Evolutionary conservation across 2,888 invertebrate genomes (phyloP), one percentile per base, ranked within the genome.

Genomic region (Drosophila incognita): DNA sequence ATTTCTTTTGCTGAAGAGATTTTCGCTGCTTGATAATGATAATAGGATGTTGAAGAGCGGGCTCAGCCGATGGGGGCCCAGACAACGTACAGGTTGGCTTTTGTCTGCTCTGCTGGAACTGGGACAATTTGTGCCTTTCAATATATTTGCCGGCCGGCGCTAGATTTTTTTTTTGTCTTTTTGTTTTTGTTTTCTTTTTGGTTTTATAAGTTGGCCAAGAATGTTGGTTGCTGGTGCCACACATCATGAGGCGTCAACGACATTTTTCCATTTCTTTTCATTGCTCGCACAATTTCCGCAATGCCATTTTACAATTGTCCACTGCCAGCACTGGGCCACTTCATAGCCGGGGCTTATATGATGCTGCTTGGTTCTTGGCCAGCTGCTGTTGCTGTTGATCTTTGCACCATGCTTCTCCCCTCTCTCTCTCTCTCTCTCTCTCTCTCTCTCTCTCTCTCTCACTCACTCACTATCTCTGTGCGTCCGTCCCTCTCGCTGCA

Each of bases 261-360:
- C 60, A 58, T 76, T 54, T 65, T 79, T 77, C 79, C 52, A 74
- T 69, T 71, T 65, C 79, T 81, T 76, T 84, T 79, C 89, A 87
- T 62, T 72, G 76, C 80, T 75, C 74, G 49, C 75, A 82, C 89
- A 84, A 89, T 89, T 85, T 89, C 89, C 89, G 87, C 82, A 87
- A 79, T 74, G 84, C 80, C 85, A 87, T 89, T 84, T 77, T 71
- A 75, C 89, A 86, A 85, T 80, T 86, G 83, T 82, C 75, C 86
- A 70, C 61, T 67, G 67, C 51, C 46, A 46, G 46, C 65, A 57
- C 57, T 59, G 58, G 54, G 59, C 64, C 63, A 71, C 71, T 49
- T 68, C 33, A 42, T 62, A 48, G 60, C 48, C 46, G 65, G 24
- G 27, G 53, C 51, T 81, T 15, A 48, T 58, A 29, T 33, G 64